phyloP scores from a whole-genome alignment of 2,113 vertebrate genomes.

The Andinoacara biseriatus region DNA sequence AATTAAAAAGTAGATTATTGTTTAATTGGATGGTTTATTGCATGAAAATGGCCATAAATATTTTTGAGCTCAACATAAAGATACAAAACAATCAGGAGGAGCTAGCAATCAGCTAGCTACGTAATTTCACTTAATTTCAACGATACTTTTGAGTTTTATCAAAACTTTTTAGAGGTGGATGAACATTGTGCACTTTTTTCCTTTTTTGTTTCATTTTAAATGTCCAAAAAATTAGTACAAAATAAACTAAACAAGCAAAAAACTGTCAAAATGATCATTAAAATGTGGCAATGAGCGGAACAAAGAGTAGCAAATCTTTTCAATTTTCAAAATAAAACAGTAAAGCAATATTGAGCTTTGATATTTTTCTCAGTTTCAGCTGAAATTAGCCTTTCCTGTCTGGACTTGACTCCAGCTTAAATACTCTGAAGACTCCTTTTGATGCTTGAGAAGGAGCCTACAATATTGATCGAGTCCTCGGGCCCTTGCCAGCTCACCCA shows the following conservation, averaged over 20 bases:
- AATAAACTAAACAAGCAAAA: neutral
- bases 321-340: neutral
- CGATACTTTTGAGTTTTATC: neutral
- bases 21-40: neutral
- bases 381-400: neutral
- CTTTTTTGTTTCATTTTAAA: neutral
- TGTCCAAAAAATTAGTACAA: neutral
- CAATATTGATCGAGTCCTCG: conserved; percentile 15
- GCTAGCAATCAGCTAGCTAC: neutral
- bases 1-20: neutral
- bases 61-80: neutral
- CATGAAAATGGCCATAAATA: neutral
- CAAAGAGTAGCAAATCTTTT: neutral
- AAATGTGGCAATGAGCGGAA: neutral
- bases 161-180: neutral
- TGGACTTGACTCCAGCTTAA: neutral
- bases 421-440: conserved; percentile 14
- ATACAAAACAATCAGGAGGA: neutral
- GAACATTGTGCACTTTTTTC: neutral
- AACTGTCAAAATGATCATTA: neutral
- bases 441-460: conserved; percentile 13
- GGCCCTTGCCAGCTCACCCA: neutral
- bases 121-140: neutral
- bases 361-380: neutral
- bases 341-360: neutral